Conservation (phyloP, 2,113 vertebrate species). For the Crotalus helleri region DNA sequence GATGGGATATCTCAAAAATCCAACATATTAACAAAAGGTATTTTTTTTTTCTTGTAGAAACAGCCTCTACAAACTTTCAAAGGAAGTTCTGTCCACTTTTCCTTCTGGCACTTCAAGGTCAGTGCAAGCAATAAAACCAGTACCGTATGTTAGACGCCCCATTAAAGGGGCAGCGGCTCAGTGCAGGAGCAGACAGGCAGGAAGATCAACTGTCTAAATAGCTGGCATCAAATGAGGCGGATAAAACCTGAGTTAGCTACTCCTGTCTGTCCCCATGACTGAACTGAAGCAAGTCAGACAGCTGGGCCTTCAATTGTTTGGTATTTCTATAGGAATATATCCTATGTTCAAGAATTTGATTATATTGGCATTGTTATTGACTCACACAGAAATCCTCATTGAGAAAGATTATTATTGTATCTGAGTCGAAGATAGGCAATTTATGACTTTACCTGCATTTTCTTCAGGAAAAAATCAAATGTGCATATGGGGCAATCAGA, state of each 20-base stretch:
- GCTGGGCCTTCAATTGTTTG: neutral
- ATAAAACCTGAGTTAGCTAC: neutral
- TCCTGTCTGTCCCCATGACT: neutral
- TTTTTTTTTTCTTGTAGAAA: rapidly evolving
- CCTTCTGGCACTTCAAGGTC: neutral
- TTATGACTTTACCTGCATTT: neutral
- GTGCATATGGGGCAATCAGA: neutral
- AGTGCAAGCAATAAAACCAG: neutral
- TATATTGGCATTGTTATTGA: neutral
- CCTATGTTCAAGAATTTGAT: neutral
- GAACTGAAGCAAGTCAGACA: neutral
- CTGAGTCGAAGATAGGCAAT: neutral
- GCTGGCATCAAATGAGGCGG: neutral
- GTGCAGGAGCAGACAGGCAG: neutral
- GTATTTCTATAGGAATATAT: constrained; percentile 1
- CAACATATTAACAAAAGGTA: rapidly evolving
- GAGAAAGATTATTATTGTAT: neutral
- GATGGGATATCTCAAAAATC: neutral
- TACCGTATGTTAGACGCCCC: neutral
- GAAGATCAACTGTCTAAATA: neutral
- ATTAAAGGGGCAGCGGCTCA: neutral
- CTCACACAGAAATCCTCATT: neutral
- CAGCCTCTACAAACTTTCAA: neutral
- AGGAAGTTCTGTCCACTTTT: neutral
- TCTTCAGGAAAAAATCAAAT: neutral